These are phyloP conservation scores for Mirounga angustirostris DNA, from an alignment of 2,113 vertebrate genomes.

Conservation along the genomic window DNA sequence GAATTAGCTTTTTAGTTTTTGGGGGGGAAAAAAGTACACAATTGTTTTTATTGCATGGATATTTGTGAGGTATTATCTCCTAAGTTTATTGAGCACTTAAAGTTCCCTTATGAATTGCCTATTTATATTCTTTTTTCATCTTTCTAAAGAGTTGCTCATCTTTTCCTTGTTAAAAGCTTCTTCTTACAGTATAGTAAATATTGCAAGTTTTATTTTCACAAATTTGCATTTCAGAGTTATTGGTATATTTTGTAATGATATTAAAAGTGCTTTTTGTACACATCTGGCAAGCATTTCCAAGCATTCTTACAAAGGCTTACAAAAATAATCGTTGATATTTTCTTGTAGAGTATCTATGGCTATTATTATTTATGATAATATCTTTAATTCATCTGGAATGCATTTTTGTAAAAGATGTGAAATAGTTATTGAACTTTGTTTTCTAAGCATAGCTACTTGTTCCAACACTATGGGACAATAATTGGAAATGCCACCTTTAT, in stretches of 20 bases:
- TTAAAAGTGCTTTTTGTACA: background rate
- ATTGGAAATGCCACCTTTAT: slow-evolving; percentile 45
- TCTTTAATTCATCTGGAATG: slow-evolving; percentile 10
- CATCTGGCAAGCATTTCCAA: background rate
- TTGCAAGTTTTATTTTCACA: background rate
- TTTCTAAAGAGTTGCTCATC: background rate
- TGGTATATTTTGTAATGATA: background rate
- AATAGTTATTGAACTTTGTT: slow-evolving; percentile 43
- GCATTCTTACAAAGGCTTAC: slow-evolving; percentile 6
- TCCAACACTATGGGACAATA: background rate
- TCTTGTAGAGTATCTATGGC: background rate
- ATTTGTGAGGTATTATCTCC: background rate
- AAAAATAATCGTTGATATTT: background rate
- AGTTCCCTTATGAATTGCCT: slow-evolving; percentile 42
- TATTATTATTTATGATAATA: slow-evolving; percentile 17
- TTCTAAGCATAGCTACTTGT: slow-evolving; percentile 23
- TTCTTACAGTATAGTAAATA: background rate
- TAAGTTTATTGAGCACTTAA: background rate
- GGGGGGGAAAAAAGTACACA: background rate
- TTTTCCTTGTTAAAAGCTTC: background rate
- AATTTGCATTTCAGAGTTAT: slow-evolving; percentile 41
- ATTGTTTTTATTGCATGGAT: background rate
- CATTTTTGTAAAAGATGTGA: background rate
- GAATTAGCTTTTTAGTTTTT: slow-evolving; percentile 6
- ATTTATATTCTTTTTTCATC: background rate